A percentile compares a stretch with the other conserved stretches of the same genome.
Evolutionary conservation across 2,888 invertebrate genomes (phyloP).

Genomic region (Athalia rosae): DNA sequence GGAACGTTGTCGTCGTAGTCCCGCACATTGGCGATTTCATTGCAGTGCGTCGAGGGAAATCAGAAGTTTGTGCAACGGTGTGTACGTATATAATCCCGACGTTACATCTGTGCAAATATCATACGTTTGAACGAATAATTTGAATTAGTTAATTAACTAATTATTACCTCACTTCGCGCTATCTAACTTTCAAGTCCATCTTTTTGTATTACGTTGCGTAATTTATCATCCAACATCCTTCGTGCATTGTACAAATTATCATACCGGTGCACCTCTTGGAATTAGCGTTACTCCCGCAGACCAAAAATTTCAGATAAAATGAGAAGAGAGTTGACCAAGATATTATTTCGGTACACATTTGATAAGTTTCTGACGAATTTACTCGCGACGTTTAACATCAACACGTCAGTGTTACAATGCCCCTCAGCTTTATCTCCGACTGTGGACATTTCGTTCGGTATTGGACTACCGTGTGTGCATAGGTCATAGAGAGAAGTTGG

Average conservation of each 20-base stretch:
- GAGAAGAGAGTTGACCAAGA: too few relatives aligned
- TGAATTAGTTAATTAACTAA: slow-evolving; percentile 34
- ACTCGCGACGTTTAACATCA: too few relatives aligned
- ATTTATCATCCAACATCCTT: background rate
- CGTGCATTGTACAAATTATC: too few relatives aligned
- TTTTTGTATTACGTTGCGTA: background rate
- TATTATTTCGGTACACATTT: too few relatives aligned
- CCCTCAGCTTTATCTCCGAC: too few relatives aligned
- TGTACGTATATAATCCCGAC: background rate
- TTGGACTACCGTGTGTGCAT: background rate
- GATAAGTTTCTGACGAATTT: too few relatives aligned
- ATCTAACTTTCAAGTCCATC: background rate
- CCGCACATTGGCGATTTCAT: too few relatives aligned
- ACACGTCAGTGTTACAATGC: too few relatives aligned
- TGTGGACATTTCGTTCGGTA: background rate
- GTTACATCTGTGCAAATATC: slow-evolving; percentile 6
- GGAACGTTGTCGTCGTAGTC: too few relatives aligned
- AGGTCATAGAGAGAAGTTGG: background rate
- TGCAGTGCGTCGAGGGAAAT: slow-evolving; percentile 28
- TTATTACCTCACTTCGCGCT: background rate
- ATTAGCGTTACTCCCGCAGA: too few relatives aligned
- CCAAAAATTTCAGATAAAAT: too few relatives aligned
- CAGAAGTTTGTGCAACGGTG: slow-evolving; percentile 23
- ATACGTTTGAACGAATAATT: slow-evolving; percentile 12
- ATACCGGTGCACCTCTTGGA: too few relatives aligned